phyloP scores from a whole-genome alignment of 2,797 vertebrate species.

The Notolepis coatsorum region DNA sequence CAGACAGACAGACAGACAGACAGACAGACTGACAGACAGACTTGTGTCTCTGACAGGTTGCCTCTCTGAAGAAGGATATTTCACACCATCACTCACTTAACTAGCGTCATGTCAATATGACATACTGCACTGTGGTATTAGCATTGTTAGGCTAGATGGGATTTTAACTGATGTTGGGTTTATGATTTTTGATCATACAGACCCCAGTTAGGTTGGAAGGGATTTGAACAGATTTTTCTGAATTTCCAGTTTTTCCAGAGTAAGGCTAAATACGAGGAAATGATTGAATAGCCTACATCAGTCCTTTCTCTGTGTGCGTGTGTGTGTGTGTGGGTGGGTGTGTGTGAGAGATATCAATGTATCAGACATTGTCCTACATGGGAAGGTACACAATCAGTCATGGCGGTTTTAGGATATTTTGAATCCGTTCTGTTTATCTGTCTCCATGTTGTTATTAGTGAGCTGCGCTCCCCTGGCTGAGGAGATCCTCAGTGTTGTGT shows the following conservation, averaged over 20 bases:
- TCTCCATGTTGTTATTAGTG: not conserved
- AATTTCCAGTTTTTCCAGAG: not conserved
- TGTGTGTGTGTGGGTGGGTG: accelerated
- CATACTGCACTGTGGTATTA: not conserved
- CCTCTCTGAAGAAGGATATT: slow-evolving; percentile 13
- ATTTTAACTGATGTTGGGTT: not conserved
- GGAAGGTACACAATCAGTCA: not conserved
- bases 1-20: too few species aligned
- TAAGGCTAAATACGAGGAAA: not conserved
- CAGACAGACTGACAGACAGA: too few species aligned
- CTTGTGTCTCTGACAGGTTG: slow-evolving; percentile 34
- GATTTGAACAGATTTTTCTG: too few species aligned
- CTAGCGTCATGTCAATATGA: not conserved
- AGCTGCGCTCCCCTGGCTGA: not conserved
- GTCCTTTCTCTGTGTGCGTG: not conserved
- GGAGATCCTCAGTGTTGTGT: slow-evolving; percentile 42
- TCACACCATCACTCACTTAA: not conserved
- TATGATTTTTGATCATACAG: too few species aligned
- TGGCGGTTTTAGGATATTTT: not conserved
- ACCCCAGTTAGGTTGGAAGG: too few species aligned
- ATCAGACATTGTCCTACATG: not conserved
- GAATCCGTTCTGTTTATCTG: slow-evolving; percentile 1
- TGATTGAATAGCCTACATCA: not conserved
- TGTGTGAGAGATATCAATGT: not conserved
- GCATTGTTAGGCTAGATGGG: not conserved